A percentile compares a stretch with the other conserved stretches of the same genome.
These are phyloP conservation scores for Austrolebias charrua DNA, from an alignment of 2,797 vertebrate genomes.

Conservation along the genomic window DNA sequence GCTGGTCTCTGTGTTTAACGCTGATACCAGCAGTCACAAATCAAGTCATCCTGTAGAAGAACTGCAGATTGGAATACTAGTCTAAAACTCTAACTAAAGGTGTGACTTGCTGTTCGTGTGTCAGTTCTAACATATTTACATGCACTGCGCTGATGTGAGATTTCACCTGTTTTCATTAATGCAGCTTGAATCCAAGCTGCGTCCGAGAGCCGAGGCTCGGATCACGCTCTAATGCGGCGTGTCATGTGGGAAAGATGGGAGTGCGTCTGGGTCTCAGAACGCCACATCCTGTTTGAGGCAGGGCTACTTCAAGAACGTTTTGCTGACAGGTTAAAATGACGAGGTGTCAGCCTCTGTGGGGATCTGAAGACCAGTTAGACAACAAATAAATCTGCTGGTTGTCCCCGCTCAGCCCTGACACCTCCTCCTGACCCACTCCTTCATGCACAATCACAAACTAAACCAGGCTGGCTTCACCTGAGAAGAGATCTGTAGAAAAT, in stretches of 20 bases:
- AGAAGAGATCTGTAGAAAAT: too few relatives aligned
- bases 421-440: conserved; percentile 18
- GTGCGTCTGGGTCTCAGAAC: conserved; percentile 49
- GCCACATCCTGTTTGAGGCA: conserved; percentile 56
- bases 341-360: conserved; percentile 52
- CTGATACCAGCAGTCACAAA: conserved; percentile 52
- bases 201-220: conserved; percentile 31
- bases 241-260: conserved; percentile 56
- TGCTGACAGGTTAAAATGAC: conserved; percentile 61
- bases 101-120: neutral
- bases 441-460: neutral
- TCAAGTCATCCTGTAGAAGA: too few relatives aligned
- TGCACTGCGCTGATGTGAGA: neutral
- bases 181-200: conserved; percentile 42
- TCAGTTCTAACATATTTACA: neutral
- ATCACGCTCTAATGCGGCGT: conserved; percentile 50
- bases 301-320: conserved; percentile 44
- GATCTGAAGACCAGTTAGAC: conserved; percentile 37
- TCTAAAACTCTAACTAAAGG: neutral
- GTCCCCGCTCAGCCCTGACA: conserved; percentile 22
- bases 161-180: conserved; percentile 36
- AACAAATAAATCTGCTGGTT: conserved; percentile 39
- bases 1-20: conserved; percentile 52
- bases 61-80: conserved; percentile 18
- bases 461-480: too few relatives aligned